Percentiles rank a stretch among this genome's conserved stretches.
phyloP scores from a whole-genome alignment of 2,113 vertebrate species.

The Rhinopomastus cyanomelas region DNA sequence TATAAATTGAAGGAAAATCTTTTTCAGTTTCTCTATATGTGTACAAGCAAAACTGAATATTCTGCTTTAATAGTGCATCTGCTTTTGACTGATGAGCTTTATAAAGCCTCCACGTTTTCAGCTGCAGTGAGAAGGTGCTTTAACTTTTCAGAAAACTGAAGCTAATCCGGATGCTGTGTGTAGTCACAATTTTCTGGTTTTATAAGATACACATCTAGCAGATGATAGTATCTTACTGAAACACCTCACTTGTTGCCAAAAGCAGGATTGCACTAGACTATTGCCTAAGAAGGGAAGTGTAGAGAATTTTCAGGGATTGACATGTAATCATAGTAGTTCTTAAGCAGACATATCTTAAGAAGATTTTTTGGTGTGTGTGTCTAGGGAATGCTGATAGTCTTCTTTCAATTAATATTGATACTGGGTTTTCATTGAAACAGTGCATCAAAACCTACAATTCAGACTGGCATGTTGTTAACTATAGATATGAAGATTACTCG shows the following conservation, averaged over 20 bases:
- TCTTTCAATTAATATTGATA: neutral
- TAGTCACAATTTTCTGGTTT: neutral
- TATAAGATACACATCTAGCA: neutral
- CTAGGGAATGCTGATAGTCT: neutral
- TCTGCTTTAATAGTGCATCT: neutral
- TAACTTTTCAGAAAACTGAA: neutral
- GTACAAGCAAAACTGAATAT: neutral
- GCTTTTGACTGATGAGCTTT: neutral
- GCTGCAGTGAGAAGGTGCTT: neutral
- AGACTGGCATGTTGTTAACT: slow-evolving; percentile 96
- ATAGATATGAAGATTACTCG: slow-evolving; percentile 97
- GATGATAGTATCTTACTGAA: neutral
- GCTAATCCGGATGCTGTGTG: neutral
- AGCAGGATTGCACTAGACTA: neutral
- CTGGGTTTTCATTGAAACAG: slow-evolving; percentile 74
- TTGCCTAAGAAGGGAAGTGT: neutral
- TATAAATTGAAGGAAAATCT: neutral
- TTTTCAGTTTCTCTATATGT: neutral
- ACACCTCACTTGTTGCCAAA: neutral
- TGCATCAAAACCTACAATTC: slow-evolving; percentile 98
- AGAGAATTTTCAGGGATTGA: neutral
- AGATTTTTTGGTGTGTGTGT: neutral
- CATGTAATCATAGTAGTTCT: neutral
- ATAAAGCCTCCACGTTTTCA: neutral
- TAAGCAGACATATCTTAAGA: neutral